Conservation (phyloP, 2,797 vertebrate genomes). For the Masticophis lateralis region DNA sequence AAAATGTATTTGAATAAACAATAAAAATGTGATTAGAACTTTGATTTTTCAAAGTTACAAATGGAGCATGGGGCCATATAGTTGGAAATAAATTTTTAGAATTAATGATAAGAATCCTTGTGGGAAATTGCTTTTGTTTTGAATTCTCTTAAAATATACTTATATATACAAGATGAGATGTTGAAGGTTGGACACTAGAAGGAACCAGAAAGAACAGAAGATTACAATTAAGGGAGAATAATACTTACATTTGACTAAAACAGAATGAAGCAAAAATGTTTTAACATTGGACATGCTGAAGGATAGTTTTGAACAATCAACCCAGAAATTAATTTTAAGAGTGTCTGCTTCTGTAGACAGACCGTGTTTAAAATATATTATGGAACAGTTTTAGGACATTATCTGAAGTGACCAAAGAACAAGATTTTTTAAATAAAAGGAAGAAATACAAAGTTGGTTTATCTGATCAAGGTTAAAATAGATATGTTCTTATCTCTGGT, state of each 20-base stretch:
- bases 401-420: not conserved
- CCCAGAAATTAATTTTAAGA: not conserved
- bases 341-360: not conserved
- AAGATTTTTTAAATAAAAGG: not conserved
- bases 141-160: not conserved
- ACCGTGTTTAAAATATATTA: not conserved
- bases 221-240: not conserved
- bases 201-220: not conserved
- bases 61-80: not conserved
- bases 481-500: not conserved
- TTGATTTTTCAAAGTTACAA: not conserved
- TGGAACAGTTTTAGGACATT: not conserved
- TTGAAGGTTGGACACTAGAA: not conserved
- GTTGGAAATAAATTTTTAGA: not conserved
- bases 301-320: not conserved
- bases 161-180: not conserved
- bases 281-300: not conserved
- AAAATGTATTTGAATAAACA: not conserved
- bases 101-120: not conserved
- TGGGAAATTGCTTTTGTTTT: not conserved
- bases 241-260: not conserved
- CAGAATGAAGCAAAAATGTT: not conserved
- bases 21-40: not conserved
- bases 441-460: not conserved
- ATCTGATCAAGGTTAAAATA: not conserved